Conservation (phyloP, 2,113 vertebrate genomes). For the Suncus etruscus region DNA sequence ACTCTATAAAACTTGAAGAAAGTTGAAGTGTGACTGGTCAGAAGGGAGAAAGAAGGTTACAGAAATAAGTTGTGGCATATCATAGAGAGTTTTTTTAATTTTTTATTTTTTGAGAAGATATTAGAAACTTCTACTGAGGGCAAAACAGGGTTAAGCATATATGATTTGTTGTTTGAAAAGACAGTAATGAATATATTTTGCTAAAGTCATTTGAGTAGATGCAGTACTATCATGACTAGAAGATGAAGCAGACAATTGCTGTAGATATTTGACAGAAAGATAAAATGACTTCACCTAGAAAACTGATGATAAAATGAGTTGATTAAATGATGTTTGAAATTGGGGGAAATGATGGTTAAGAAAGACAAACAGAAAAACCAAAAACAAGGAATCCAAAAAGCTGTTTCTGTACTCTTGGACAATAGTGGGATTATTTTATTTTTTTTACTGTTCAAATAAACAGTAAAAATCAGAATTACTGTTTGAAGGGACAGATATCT, state of each 20-base stretch:
- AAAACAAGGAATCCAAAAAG: neutral
- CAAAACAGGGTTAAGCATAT: too few relatives aligned
- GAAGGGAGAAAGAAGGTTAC: neutral
- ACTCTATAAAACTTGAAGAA: neutral
- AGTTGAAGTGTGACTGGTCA: neutral
- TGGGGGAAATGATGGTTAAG: accelerated
- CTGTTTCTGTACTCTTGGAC: neutral
- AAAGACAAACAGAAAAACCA: neutral
- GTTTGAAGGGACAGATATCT: too few relatives aligned
- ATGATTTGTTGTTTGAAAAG: neutral
- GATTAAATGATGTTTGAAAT: neutral
- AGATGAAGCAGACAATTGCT: neutral
- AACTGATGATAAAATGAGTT: neutral
- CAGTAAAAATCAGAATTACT: too few relatives aligned
- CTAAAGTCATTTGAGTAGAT: neutral
- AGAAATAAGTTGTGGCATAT: neutral
- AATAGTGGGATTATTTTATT: too few relatives aligned
- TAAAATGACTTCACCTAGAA: neutral
- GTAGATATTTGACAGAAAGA: neutral
- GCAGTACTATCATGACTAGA: neutral
- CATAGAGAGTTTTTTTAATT: neutral
- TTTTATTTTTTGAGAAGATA: neutral
- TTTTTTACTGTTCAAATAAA: too few relatives aligned
- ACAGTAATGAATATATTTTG: neutral
- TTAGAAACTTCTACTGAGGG: neutral